A percentile compares a stretch with the other conserved stretches of the same genome.
phyloP scores from a whole-genome alignment of 2,888 invertebrate species.

The Octonoba sinensis region DNA sequence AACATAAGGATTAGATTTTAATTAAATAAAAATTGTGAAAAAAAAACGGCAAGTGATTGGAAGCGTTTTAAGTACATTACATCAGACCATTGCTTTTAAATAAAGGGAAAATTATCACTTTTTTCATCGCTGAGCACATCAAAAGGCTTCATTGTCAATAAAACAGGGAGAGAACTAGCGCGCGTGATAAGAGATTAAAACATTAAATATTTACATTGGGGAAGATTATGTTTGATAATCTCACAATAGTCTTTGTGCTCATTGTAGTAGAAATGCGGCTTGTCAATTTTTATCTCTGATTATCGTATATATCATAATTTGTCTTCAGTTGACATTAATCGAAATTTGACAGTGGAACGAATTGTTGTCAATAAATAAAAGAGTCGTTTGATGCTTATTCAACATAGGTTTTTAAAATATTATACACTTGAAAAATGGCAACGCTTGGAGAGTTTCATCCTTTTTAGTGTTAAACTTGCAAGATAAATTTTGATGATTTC shows the following conservation, averaged over 20 bases:
- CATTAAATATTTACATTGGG: conserved; percentile 55
- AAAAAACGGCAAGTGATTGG: too few species aligned
- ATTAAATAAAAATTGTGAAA: too few species aligned
- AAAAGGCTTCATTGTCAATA: conserved; percentile 51
- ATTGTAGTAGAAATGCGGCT: conserved; percentile 34
- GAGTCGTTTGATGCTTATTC: too few species aligned
- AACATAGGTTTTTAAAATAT: too few species aligned
- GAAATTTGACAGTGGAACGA: conserved; percentile 41
- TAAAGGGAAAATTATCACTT: not conserved
- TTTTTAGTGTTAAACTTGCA: too few species aligned
- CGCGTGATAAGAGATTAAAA: conserved; percentile 58
- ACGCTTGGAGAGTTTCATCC: too few species aligned
- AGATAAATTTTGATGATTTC: too few species aligned
- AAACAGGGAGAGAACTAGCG: conserved; percentile 18
- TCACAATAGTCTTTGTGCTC: conserved; percentile 46
- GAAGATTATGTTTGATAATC: conserved; percentile 43
- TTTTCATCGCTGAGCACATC: conserved; percentile 28
- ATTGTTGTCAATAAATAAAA: conserved; percentile 5
- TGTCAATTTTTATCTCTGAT: conserved; percentile 45
- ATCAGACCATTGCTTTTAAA: too few species aligned
- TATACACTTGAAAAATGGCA: too few species aligned
- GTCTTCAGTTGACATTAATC: conserved; percentile 51
- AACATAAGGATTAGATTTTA: too few species aligned
- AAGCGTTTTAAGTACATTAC: too few species aligned
- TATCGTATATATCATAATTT: conserved; percentile 46